These are phyloP conservation scores for Istiophorus platypterus DNA, from an alignment of 2,113 vertebrate species.

Conservation along the genomic window DNA sequence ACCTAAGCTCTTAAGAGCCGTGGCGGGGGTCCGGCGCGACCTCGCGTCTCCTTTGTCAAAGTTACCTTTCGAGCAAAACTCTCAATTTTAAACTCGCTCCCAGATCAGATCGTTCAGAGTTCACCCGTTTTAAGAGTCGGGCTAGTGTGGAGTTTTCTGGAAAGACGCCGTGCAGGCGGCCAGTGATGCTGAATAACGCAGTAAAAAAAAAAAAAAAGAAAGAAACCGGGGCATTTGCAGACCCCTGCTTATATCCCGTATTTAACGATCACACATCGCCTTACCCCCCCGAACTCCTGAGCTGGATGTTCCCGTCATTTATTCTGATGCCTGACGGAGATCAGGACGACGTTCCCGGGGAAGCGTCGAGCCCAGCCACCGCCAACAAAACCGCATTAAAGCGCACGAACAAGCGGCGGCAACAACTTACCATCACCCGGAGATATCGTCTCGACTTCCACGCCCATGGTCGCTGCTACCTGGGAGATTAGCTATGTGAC, in stretches of 20 bases:
- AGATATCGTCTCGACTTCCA: constrained; percentile 96
- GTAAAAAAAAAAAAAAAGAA: no score
- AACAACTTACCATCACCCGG: constrained; percentile 92
- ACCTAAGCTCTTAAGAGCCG: no score
- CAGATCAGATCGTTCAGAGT: neutral
- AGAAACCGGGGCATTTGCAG: no score
- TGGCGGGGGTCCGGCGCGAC: no score
- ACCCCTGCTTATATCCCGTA: neutral
- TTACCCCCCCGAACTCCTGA: accelerated
- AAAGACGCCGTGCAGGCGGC: constrained; percentile 8
- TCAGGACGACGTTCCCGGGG: constrained; percentile 23
- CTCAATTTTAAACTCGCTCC: neutral
- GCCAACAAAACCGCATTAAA: constrained; percentile 31
- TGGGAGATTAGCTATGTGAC: constrained; percentile 40
- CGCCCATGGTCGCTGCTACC: constrained; percentile 88
- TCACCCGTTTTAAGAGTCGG: neutral
- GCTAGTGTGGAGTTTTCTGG: constrained; percentile 30
- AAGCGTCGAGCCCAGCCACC: constrained; percentile 2
- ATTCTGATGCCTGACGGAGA: neutral
- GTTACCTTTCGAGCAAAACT: neutral
- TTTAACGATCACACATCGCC: neutral
- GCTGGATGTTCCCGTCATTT: neutral
- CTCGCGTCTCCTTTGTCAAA: no score
- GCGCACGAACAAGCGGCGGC: constrained; percentile 32
- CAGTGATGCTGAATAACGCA: neutral